Conservation (phyloP, 2,888 invertebrate genomes). For the Drosophila rellima region DNA sequence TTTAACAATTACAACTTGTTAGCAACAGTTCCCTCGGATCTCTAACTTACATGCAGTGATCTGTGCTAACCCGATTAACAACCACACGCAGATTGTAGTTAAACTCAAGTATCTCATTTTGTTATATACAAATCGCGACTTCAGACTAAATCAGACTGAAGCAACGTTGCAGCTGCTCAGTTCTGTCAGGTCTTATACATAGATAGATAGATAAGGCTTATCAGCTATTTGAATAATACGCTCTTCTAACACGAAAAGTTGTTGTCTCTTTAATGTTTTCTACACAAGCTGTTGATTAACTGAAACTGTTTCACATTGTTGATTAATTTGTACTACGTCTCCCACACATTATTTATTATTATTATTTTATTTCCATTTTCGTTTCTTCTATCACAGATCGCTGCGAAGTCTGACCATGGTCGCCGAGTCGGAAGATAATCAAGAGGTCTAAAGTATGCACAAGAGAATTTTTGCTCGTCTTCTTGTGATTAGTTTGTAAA, state of each 20-base stretch:
- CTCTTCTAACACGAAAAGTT: slow-evolving; percentile 45
- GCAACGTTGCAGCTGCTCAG: slow-evolving; percentile 21
- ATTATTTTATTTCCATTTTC: not conserved
- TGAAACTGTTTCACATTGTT: slow-evolving; percentile 9
- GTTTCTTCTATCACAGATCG: slow-evolving; percentile 72
- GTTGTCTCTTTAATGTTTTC: slow-evolving; percentile 25
- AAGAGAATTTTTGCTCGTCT: slow-evolving; percentile 58
- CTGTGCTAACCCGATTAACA: slow-evolving; percentile 47
- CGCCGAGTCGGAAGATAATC: slow-evolving; percentile 76
- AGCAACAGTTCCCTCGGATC: too few species aligned
- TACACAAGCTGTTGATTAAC: slow-evolving; percentile 23
- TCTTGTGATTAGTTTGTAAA: slow-evolving; percentile 77
- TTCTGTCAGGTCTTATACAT: slow-evolving; percentile 3
- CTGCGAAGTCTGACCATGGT: slow-evolving; percentile 85
- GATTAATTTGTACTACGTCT: slow-evolving; percentile 18
- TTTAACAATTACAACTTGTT: too few species aligned
- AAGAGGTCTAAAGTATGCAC: slow-evolving; percentile 68
- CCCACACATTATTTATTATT: slow-evolving; percentile 1
- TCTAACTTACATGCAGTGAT: slow-evolving; percentile 46
- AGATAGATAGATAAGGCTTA: slow-evolving; percentile 52
- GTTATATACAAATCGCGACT: slow-evolving; percentile 26
- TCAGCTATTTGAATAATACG: slow-evolving; percentile 25
- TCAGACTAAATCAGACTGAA: slow-evolving; percentile 42
- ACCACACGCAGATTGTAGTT: slow-evolving; percentile 21
- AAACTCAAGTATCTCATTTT: slow-evolving; percentile 58